Conservation (phyloP, 1,140 invertebrate species). For the Procambarus virginalis region DNA sequence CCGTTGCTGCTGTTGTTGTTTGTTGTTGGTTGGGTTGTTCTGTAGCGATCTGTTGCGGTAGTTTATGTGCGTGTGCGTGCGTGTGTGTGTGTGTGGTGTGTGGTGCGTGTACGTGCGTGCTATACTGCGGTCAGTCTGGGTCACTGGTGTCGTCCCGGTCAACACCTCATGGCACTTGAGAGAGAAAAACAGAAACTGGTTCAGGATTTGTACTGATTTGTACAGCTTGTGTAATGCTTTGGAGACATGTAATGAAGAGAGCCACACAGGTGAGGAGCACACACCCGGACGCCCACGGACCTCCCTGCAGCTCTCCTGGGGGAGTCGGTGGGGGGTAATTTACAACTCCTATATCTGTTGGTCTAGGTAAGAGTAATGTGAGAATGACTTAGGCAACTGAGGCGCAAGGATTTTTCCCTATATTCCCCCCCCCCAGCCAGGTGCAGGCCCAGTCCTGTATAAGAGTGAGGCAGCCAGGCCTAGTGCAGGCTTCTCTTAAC, state of each 20-base stretch:
- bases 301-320: slow-evolving; percentile 23
- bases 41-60: background rate
- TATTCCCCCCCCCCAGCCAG: background rate
- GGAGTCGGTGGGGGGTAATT: too few species aligned
- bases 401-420: background rate
- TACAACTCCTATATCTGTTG: background rate
- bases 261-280: too few species aligned
- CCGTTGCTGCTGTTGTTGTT: background rate
- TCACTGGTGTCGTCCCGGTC: background rate
- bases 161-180: too few species aligned
- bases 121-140: background rate
- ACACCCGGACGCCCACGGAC: background rate
- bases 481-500: too few species aligned
- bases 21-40: slow-evolving; percentile 2
- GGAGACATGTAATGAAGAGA: too few species aligned
- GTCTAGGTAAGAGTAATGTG: background rate
- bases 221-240: too few species aligned
- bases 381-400: background rate
- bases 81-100: slow-evolving; percentile 53
- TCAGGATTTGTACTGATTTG: too few species aligned
- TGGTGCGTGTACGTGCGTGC: slow-evolving; percentile 3
- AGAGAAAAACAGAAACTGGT: too few species aligned
- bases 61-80: slow-evolving; percentile 36
- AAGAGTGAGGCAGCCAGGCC: background rate
- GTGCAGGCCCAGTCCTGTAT: background rate